Conservation (phyloP, 2,113 vertebrate genomes). For the Oenanthe oenanthe region DNA sequence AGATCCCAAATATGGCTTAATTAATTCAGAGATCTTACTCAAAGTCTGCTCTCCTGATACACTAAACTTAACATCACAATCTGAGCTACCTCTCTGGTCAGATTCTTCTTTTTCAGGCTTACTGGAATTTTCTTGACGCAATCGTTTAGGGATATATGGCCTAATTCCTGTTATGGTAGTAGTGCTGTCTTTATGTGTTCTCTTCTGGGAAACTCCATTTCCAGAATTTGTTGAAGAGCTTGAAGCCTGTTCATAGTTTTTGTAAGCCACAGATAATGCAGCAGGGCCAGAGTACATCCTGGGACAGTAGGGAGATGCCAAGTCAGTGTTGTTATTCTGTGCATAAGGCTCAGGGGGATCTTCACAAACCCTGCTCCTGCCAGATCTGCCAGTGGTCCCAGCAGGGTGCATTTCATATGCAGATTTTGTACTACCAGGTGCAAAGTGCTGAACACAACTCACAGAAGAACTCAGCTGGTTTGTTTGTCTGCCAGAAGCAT, state of each 20-base stretch:
- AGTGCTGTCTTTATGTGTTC: background rate
- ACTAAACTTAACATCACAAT: background rate
- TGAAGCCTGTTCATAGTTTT: background rate
- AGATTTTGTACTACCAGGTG: background rate
- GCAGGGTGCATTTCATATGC: background rate
- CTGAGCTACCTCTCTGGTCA: background rate
- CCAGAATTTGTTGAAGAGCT: constrained; percentile 4
- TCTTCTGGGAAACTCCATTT: constrained; percentile 28
- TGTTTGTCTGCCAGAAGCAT: background rate
- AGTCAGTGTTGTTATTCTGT: background rate
- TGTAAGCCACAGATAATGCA: background rate
- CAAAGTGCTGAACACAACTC: background rate
- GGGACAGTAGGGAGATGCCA: background rate
- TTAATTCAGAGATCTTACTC: constrained; percentile 77
- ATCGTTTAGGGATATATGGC: constrained; percentile 89
- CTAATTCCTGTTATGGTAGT: constrained; percentile 64
- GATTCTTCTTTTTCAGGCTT: background rate
- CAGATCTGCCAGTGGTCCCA: background rate
- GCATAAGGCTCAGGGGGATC: background rate
- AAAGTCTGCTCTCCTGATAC: background rate
- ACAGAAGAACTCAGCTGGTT: background rate
- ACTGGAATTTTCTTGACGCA: constrained; percentile 65
- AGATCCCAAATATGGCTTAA: constrained; percentile 81
- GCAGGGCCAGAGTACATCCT: background rate
- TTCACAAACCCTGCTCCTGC: background rate